Evolutionary conservation across 1,140 invertebrate genomes (phyloP), one percentile per base, ranked within the genome.

Genomic region (Drosophila hydei): DNA sequence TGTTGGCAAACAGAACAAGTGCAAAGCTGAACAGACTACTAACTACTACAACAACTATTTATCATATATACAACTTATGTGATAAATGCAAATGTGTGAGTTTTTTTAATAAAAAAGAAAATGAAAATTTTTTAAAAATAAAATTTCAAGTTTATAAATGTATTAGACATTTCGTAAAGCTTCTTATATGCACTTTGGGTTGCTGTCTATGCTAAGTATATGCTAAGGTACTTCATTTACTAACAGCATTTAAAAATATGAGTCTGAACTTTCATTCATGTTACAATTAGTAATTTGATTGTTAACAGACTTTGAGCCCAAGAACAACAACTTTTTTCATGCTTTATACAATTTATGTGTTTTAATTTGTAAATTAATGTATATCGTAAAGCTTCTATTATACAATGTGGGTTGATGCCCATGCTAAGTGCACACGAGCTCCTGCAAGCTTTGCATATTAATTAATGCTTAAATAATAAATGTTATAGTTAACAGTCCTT

Each of bases 1-100:
- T 73, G 23, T 65, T 65, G 51, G 56, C 64, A 42, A 68, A 69
- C 59, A 87, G 83, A 85, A 77, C 83, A 85, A 87, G 71, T 70
- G 74, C 71, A 11, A 77, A 75, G 75, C 63, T 70, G 50, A 68
- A 25, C 64, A 64, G 81, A 87, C 62, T 81, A 33, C 72, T 45
- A 58, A 54, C 30, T 59, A 54, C 30, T 59, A 67, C 47, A 6
- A 72, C 52, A 7, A 27, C 19, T 42, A 67, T 55, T 68, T 68
- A 43, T 72, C 69, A 72, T 70, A 56, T 56, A 65, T 65, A 65
- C 27, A 51, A 58, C 43, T 69, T 68, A 73, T 69, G 71, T 69
- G 71, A 73, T 73, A 69, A 69, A 54, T 73, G 58, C 56, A 61
- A 50, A 62, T 58, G 71, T 72, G 70, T 72, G 67, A 70, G 50